A percentile compares a stretch with the other conserved stretches of the same genome.
Conservation (phyloP, 2,113 vertebrate species). For the Syrrhaptes paradoxus region DNA sequence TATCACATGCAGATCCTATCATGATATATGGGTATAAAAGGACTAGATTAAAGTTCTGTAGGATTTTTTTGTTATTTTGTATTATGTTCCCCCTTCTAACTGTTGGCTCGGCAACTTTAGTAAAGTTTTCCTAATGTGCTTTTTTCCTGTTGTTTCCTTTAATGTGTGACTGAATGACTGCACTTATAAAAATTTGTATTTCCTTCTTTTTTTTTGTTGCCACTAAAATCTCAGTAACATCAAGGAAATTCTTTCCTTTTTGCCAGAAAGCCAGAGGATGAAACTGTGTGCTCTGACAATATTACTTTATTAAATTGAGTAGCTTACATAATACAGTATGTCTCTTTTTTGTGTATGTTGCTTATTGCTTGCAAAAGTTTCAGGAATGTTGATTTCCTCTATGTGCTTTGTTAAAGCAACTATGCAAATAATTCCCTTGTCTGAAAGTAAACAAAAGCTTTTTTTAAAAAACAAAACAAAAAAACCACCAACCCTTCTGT, state of each 20-base stretch:
- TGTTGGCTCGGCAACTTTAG: background rate
- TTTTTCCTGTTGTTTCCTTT: background rate
- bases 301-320: background rate
- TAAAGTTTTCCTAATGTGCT: background rate
- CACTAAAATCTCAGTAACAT: background rate
- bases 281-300: background rate
- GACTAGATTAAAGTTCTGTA: background rate
- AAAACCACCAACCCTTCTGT: background rate
- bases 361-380: background rate
- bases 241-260: background rate
- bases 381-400: background rate
- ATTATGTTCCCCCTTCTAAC: background rate
- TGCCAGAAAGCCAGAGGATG: background rate
- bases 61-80: background rate
- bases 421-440: background rate
- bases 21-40: background rate
- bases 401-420: background rate
- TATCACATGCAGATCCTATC: accelerated
- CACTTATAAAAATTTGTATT: background rate
- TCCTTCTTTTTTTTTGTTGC: background rate
- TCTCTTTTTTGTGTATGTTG: background rate
- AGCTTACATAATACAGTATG: background rate
- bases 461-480: background rate
- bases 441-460: background rate
- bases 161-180: background rate